phyloP scores from a whole-genome alignment of 1,140 invertebrate species.

The Macrobrachium rosenbergii region DNA sequence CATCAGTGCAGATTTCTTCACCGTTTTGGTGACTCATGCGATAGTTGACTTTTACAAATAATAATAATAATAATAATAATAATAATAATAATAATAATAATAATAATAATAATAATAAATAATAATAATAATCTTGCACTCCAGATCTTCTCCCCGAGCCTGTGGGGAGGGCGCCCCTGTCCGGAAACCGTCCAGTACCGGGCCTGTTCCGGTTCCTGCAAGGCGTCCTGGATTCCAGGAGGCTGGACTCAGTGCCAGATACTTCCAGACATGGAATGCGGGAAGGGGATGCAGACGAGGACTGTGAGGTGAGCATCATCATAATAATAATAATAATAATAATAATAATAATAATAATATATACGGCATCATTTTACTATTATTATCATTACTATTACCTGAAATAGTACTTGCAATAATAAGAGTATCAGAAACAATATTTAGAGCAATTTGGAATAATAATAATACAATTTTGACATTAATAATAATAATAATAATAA shows the following conservation, averaged over 20 bases:
- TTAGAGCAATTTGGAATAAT: too few species aligned
- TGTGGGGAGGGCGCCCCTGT: constrained; percentile 71
- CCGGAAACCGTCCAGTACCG: constrained; percentile 53
- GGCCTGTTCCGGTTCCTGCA: constrained; percentile 66
- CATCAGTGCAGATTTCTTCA: constrained; percentile 17
- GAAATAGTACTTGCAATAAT: background rate
- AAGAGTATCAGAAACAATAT: too few species aligned
- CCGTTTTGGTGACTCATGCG: background rate
- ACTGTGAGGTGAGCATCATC: constrained; percentile 69
- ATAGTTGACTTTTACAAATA: constrained; percentile 7
- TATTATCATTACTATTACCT: background rate
- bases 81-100: background rate
- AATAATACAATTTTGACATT: too few species aligned
- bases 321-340: background rate
- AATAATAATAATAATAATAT: constrained; percentile 4
- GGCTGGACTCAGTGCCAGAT: constrained; percentile 74
- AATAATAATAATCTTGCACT: background rate
- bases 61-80: constrained; percentile 10
- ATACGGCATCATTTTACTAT: background rate
- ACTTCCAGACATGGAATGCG: constrained; percentile 70
- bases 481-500: too few species aligned
- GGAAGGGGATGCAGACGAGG: constrained; percentile 71
- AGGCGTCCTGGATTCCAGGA: constrained; percentile 70
- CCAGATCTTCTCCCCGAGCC: constrained; percentile 63
- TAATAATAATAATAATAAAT: constrained; percentile 1